phyloP scores from a whole-genome alignment of 2,888 invertebrate genomes.

The Rhamphomyia laevipes region DNA sequence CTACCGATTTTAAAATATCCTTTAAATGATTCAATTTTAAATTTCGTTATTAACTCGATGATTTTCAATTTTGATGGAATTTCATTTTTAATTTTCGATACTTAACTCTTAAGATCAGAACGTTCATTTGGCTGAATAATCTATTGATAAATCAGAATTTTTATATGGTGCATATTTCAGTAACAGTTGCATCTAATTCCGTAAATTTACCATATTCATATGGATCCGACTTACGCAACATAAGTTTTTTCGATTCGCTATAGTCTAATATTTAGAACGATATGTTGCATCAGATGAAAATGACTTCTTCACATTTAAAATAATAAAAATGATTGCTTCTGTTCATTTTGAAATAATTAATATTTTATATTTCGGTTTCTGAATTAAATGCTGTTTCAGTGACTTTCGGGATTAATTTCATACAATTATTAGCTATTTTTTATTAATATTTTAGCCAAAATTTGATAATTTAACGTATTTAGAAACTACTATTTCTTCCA shows the following conservation, averaged over 20 bases:
- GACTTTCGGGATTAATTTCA: conserved; percentile 43
- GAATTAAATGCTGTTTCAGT: conserved; percentile 51
- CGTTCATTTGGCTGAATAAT: conserved; percentile 59
- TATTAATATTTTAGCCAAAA: conserved; percentile 16
- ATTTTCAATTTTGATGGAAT: conserved; percentile 38
- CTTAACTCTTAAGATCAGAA: conserved; percentile 50
- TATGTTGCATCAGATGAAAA: conserved; percentile 49
- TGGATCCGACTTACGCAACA: conserved; percentile 51
- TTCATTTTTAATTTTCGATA: conserved; percentile 46
- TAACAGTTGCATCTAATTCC: conserved; percentile 43
- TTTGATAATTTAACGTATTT: conserved; percentile 22
- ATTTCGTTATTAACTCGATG: conserved; percentile 55
- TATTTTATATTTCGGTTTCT: conserved; percentile 44
- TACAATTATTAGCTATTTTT: conserved; percentile 60
- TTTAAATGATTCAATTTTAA: conserved; percentile 66
- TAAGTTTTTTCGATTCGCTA: conserved; percentile 40
- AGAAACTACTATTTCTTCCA: conserved; percentile 19
- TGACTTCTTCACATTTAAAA: conserved; percentile 64
- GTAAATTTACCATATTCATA: conserved; percentile 40
- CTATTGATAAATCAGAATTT: conserved; percentile 56
- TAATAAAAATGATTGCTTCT: conserved; percentile 52
- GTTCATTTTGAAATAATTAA: conserved; percentile 48
- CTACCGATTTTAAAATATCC: conserved; percentile 54
- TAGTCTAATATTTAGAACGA: conserved; percentile 51
- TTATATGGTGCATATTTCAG: conserved; percentile 65